These are phyloP conservation scores for Seira sanloemensis DNA, from an alignment of 2,888 invertebrate genomes.

Conservation along the genomic window DNA sequence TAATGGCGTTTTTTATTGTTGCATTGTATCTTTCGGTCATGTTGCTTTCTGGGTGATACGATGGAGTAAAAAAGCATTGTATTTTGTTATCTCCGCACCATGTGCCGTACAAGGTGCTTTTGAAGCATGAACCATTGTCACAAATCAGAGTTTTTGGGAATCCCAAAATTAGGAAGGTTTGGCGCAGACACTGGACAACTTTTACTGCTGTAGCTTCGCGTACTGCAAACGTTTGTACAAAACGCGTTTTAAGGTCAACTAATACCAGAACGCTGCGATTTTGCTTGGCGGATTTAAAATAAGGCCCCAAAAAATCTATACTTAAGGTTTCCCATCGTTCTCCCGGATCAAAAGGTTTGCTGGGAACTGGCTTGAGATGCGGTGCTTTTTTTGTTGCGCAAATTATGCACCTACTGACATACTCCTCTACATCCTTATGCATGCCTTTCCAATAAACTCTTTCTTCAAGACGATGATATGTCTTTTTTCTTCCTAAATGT, in stretches of 20 bases:
- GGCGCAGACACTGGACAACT: slow-evolving; percentile 26
- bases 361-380: slow-evolving; percentile 25
- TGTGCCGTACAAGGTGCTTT: slow-evolving; percentile 7
- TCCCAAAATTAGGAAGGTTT: slow-evolving; percentile 32
- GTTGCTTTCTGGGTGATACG: slow-evolving; percentile 51
- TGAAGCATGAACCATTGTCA: slow-evolving; percentile 57
- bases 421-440: slow-evolving; percentile 17
- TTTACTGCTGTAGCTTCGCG: slow-evolving; percentile 19
- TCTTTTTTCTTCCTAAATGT: slow-evolving; percentile 55
- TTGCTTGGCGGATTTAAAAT: slow-evolving; percentile 18
- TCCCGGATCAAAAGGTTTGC: slow-evolving; percentile 1
- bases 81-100: slow-evolving; percentile 40
- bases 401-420: slow-evolving; percentile 16
- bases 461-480: slow-evolving; percentile 31
- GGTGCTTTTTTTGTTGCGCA: slow-evolving; percentile 41
- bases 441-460: slow-evolving; percentile 39
- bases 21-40: slow-evolving; percentile 40
- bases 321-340: slow-evolving; percentile 41
- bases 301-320: slow-evolving; percentile 54
- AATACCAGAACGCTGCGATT: slow-evolving; percentile 37
- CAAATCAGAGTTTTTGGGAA: background rate
- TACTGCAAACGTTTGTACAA: slow-evolving; percentile 33
- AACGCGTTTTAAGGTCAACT: slow-evolving; percentile 48
- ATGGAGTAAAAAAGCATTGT: slow-evolving; percentile 30
- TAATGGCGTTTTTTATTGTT: slow-evolving; percentile 34